phyloP scores from a whole-genome alignment of 2,797 vertebrate genomes.

The Pseudochirops cupreus region DNA sequence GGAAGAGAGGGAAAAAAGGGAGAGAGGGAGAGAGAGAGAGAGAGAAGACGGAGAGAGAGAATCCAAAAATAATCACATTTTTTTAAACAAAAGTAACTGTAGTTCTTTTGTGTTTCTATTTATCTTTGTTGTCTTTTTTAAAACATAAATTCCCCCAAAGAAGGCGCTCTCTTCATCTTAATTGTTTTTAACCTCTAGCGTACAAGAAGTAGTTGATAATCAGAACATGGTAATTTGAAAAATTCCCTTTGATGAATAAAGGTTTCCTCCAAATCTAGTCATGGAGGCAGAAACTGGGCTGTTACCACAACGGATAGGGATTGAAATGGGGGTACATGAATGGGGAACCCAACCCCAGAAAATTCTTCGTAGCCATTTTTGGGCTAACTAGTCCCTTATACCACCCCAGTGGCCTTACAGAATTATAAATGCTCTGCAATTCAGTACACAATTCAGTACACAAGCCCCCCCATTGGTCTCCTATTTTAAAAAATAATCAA shows the following conservation, averaged over 20 bases:
- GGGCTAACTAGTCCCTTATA: background rate
- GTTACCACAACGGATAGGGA: background rate
- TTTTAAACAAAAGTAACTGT: too few relatives aligned
- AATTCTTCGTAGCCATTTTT: background rate
- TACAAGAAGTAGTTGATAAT: background rate
- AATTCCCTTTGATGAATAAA: background rate
- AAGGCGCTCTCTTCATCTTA: fast-evolving
- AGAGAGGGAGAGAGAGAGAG: too few relatives aligned
- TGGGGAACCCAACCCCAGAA: background rate
- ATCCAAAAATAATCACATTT: background rate
- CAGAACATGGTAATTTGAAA: too few relatives aligned
- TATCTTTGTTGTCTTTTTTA: background rate
- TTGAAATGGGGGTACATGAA: background rate
- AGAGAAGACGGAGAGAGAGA: background rate
- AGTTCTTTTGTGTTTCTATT: background rate
- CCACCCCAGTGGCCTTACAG: background rate
- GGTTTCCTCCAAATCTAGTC: too few relatives aligned
- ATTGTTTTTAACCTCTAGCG: background rate
- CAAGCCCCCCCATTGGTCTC: background rate
- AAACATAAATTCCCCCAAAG: background rate
- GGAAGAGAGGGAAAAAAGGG: too few relatives aligned
- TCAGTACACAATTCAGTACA: background rate
- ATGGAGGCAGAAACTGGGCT: background rate
- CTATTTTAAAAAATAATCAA: background rate
- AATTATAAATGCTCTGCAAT: background rate